Evolutionary conservation across 2,888 invertebrate genomes (phyloP), one percentile per base, ranked within the genome.

Genomic region (Eulithis prunata): DNA sequence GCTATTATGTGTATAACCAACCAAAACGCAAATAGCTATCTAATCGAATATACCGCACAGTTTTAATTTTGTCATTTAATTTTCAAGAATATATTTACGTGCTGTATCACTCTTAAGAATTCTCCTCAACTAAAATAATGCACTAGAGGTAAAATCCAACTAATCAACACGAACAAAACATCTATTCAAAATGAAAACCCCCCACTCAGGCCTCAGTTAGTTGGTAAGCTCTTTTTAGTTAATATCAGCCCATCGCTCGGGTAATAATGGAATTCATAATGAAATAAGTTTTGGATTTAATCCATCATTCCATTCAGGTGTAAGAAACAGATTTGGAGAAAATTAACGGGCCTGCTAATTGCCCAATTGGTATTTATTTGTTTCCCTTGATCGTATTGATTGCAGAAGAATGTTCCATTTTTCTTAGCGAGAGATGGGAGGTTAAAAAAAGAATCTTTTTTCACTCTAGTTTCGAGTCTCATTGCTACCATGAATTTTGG

Each of bases 191-290:
- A 57, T 14, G 52, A 41, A 62, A 56, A 21, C 51, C 46, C 45
- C 41, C 4, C 32, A 32, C 21, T 14, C 38, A 63, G 47, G 4
- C 45, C 45, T n/a, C 4, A 47, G 21, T 49, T 21, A 49, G 38
- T 54, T 65, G 52, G 54, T 64, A 57, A 32, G 45, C 47, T 56
- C 43, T 55, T 58, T 43, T 58, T 53, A 59, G 60, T 55, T 52
- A 62, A 68, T 68, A 69, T 49, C 54, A 47, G 55, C 58, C 66
- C 61, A 64, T 53, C 66, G 58, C 66, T 73, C 58, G 45, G 41
- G 54, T 71, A 74, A 71, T 61, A 78, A 74, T 75, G 62, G 65
- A 76, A 58, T 67, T 69, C 45, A 61, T 75, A 78, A 79, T 76
- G 69, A 74, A 62, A 73, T 68, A 78, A 76, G 71, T 78, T 79